A percentile compares a stretch with the other conserved stretches of the same genome.
These are phyloP conservation scores for Morpho helenor DNA, from an alignment of 2,888 invertebrate genomes.

Conservation along the genomic window DNA sequence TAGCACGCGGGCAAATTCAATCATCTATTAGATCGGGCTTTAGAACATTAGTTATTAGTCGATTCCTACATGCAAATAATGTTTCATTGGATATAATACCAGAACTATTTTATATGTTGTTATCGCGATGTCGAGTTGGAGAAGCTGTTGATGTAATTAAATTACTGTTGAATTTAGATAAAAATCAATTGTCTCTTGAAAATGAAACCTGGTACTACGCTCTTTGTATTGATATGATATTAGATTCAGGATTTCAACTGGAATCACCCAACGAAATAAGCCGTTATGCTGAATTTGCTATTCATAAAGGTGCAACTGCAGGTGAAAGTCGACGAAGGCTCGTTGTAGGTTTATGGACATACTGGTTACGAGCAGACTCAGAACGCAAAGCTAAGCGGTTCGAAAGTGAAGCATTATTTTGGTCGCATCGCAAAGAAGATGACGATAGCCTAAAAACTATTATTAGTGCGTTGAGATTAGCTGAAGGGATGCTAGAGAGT, in stretches of 20 bases:
- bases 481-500: conserved; percentile 69
- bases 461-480: conserved; percentile 57
- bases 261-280: conserved; percentile 68
- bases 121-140: conserved; percentile 61
- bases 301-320: conserved; percentile 41
- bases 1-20: conserved; percentile 51
- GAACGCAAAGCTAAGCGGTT: conserved; percentile 58
- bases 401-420: conserved; percentile 60
- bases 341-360: conserved; percentile 61
- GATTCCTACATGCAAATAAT: conserved; percentile 58
- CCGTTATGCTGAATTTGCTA: conserved; percentile 54
- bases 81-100: conserved; percentile 65
- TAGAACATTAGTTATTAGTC: conserved; percentile 58
- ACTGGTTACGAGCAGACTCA: conserved; percentile 57
- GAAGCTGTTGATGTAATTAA: conserved; percentile 70
- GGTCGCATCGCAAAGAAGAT: conserved; percentile 42
- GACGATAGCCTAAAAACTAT: conserved; percentile 50
- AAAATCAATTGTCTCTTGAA: conserved; percentile 41
- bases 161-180: conserved; percentile 44
- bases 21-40: conserved; percentile 59
- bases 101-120: conserved; percentile 60
- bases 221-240: conserved; percentile 75
- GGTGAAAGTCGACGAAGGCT: conserved; percentile 52
- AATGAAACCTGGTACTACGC: conserved; percentile 77
- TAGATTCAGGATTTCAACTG: conserved; percentile 77